Percentiles rank a stretch among this genome's conserved stretches.
These are phyloP conservation scores for Athripsodes cinereus DNA, from an alignment of 2,888 invertebrate species.

Conservation along the genomic window DNA sequence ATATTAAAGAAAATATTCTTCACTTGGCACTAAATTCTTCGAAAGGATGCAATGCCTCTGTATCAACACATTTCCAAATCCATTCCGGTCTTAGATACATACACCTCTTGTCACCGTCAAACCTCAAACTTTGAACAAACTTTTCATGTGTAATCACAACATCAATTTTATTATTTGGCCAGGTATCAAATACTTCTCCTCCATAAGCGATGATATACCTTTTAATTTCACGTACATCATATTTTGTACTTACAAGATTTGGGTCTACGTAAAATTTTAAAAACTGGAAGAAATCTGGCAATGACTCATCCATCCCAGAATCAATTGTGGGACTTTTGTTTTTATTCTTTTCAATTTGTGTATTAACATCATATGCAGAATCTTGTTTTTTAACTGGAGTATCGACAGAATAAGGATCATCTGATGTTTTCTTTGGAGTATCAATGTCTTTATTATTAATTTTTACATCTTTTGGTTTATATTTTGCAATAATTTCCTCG, in stretches of 20 bases:
- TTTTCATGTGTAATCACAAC: constrained; percentile 32
- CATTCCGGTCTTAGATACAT: constrained; percentile 50
- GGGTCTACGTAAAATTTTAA: constrained; percentile 42
- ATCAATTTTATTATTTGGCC: constrained; percentile 32
- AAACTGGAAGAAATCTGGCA: constrained; percentile 47
- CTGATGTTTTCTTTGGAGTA: neutral
- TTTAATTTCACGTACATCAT: constrained; percentile 34
- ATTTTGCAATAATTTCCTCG: constrained; percentile 5
- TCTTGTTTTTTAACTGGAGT: neutral
- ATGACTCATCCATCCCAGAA: constrained; percentile 15
- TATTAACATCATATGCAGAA: too few species aligned
- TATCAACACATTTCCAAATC: constrained; percentile 56
- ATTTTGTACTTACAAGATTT: constrained; percentile 32
- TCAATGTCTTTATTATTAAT: neutral
- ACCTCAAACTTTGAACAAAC: constrained; percentile 30
- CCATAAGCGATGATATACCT: constrained; percentile 58
- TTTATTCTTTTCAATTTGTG: neutral
- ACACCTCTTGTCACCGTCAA: constrained; percentile 28
- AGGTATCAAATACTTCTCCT: constrained; percentile 42
- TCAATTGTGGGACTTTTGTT: neutral
- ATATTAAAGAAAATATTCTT: too few species aligned
- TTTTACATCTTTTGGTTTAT: neutral
- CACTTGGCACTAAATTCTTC: neutral
- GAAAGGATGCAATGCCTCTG: constrained; percentile 11
- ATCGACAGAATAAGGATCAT: neutral